Base-by-base conservation (phyloP, 2,113 vertebrate species). In the Lepus timidus region DNA sequence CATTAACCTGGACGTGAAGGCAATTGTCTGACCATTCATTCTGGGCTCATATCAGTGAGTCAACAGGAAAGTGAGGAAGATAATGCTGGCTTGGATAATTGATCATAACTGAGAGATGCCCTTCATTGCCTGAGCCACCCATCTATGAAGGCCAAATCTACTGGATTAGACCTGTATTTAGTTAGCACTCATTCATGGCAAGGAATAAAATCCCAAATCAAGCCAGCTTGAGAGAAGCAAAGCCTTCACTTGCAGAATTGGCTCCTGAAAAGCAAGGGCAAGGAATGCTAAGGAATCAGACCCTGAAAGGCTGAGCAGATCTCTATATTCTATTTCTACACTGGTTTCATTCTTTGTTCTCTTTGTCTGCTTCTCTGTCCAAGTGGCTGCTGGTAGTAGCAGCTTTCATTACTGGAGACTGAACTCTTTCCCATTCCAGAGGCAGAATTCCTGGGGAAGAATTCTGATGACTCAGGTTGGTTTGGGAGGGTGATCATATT, bases 381-480 rank as follows among this genome's bases (percentile, higher is more conserved):
- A 81, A 49, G 44, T 51, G 44, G 44, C 39, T 12, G 25, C 39
- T n/a, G 58, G 52, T 14, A 55, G 29, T 49, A 52, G 39, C 4
- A 86, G 52, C 68, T 70, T 86, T 31, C 31, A 39, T 62, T 80
- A 16, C 19, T 36, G 25, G 62, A 88, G 55, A 73, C 44, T 20
- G 33, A 84, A 1, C 22, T 75, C 23, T 94, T 81, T 96, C 19
- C 68, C 91, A 25, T 65, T 85, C 23, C 13, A 25, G 39, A 49
- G 70, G 67, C 61, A 93, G 81, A 81, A 19, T 82, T 84, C 52
- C 52, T 86, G 75, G 33, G 65, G 36, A 88, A 80, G 62, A 65
- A 61, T 81, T 92, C 52, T 89, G 74, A 82, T 85, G 22, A 17
- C 36, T 52, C 22, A 44, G 76, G 6, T 78, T 70, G 19, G 3